A percentile compares a stretch with the other conserved stretches of the same genome.
Evolutionary conservation across 92 coral and sea anemone species (phyloP).

Genomic region (Phenganax marumi): DNA sequence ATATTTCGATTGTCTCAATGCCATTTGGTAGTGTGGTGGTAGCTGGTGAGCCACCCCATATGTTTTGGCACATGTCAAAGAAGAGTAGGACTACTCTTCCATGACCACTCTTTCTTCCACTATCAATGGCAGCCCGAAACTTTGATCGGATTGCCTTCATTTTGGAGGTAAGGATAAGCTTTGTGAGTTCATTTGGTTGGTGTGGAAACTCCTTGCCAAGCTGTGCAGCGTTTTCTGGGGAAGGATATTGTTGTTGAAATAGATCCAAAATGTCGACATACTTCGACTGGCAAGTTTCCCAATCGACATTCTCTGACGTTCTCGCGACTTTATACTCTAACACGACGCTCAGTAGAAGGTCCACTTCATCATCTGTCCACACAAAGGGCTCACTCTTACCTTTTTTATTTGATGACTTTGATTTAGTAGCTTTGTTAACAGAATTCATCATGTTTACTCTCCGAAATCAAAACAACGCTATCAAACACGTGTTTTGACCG

Average conservation of each 20-base stretch:
- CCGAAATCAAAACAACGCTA: no score
- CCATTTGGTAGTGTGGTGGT: neutral
- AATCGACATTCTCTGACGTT: constrained; percentile 1
- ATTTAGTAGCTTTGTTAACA: neutral
- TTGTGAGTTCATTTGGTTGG: neutral
- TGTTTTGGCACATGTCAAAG: neutral
- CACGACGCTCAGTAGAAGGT: neutral
- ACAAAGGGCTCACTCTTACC: neutral
- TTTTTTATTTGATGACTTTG: neutral
- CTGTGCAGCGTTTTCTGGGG: neutral
- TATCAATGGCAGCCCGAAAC: neutral
- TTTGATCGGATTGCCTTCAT: neutral
- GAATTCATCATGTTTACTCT: no score
- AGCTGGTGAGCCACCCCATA: constrained; percentile 22
- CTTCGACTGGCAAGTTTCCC: neutral
- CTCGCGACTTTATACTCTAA: neutral
- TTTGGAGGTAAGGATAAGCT: neutral
- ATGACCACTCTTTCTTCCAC: constrained; percentile 22
- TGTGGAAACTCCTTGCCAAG: constrained; percentile 17
- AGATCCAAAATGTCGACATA: neutral
- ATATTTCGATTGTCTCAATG: neutral
- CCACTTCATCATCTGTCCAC: constrained; percentile 10
- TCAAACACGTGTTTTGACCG: no score
- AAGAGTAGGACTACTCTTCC: neutral
- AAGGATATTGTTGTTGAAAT: neutral